Conservation (phyloP, 1,140 invertebrate species). For the Brachionus asplanchnoidis region DNA sequence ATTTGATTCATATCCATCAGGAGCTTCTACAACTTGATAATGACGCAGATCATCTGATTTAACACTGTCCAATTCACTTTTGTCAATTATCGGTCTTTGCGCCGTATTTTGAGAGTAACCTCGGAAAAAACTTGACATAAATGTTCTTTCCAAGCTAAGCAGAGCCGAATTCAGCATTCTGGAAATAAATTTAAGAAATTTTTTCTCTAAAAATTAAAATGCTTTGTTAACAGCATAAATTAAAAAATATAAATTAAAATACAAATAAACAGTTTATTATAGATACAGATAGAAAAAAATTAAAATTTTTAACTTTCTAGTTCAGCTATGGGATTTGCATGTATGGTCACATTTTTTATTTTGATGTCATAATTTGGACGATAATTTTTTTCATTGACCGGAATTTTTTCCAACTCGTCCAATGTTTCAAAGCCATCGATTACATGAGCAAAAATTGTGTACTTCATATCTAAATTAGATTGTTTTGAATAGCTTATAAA, state of each 20-base stretch:
- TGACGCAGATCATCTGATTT: not conserved
- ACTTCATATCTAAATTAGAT: conserved; percentile 94
- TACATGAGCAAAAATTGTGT: conserved; percentile 87
- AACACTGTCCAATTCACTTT: conserved; percentile 25
- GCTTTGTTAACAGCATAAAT: not conserved
- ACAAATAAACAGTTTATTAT: not conserved
- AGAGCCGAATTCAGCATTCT: not conserved
- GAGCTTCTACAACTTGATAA: conserved; percentile 5
- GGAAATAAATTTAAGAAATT: not conserved
- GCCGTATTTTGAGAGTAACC: not conserved
- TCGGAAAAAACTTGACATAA: not conserved
- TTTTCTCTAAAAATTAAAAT: not conserved
- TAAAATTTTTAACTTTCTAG: conserved; percentile 22
- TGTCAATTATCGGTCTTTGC: conserved; percentile 3
- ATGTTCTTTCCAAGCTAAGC: not conserved
- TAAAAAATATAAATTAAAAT: not conserved
- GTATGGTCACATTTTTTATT: conserved; percentile 81
- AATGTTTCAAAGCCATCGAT: conserved; percentile 36
- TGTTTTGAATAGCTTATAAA: conserved; percentile 93
- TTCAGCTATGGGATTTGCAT: conserved; percentile 80
- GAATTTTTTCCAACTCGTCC: conserved; percentile 34
- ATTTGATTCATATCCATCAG: conserved; percentile 37
- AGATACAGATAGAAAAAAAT: not conserved
- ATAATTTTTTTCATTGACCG: conserved; percentile 54
- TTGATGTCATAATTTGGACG: conserved; percentile 73